These are phyloP conservation scores for Spheniscus mendiculus DNA, from an alignment of 2,113 vertebrate species.

Conservation along the genomic window DNA sequence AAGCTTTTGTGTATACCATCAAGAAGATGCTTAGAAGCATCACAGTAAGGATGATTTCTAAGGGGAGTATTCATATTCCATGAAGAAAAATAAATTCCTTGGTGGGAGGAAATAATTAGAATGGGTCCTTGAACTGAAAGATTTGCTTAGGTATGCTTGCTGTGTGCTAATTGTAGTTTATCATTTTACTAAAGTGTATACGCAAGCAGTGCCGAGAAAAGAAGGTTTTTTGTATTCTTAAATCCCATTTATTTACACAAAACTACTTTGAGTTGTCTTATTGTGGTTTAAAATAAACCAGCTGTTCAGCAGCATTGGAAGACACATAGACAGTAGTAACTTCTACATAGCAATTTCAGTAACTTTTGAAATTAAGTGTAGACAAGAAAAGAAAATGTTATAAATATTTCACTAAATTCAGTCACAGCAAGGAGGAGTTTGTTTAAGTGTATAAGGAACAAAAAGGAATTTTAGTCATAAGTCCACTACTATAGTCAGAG, in stretches of 20 bases:
- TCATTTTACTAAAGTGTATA: background rate
- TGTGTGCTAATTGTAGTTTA: background rate
- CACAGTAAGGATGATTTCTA: background rate
- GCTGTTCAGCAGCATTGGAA: background rate
- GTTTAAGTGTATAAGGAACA: background rate
- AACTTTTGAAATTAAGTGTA: background rate
- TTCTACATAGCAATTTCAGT: background rate
- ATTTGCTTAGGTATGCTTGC: background rate
- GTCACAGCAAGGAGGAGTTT: background rate
- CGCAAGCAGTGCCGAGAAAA: background rate
- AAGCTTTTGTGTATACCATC: background rate
- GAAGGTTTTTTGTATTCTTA: background rate
- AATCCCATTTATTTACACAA: background rate
- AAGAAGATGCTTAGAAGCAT: background rate
- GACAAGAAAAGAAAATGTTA: background rate
- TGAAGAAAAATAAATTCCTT: background rate
- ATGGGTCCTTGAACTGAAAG: background rate
- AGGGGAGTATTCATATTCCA: background rate
- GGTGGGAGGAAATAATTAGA: background rate
- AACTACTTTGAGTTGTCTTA: background rate
- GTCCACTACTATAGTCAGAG: background rate
- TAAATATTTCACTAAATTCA: background rate
- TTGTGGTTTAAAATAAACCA: background rate
- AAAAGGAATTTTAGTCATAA: background rate
- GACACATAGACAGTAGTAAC: background rate